phyloP scores from a whole-genome alignment of 2,113 vertebrate species.

The Pseudorasbora parva region DNA sequence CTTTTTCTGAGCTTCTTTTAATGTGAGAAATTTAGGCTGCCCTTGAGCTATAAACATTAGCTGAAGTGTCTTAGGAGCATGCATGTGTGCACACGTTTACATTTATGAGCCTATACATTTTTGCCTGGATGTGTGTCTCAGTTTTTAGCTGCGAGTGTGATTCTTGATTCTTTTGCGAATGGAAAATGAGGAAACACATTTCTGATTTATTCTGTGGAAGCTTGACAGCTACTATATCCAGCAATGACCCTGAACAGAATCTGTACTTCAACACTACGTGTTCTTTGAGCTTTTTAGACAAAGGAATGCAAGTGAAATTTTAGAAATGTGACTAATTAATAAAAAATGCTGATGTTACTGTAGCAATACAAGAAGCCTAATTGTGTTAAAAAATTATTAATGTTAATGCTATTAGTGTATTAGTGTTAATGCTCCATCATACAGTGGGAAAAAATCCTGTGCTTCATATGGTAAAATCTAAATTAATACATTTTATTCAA shows the following conservation, averaged over 20 bases:
- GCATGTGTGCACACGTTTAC: neutral
- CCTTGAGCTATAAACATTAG: constrained; percentile 5
- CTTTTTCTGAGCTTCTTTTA: neutral
- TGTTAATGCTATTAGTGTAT: too few relatives aligned
- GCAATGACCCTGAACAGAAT: neutral
- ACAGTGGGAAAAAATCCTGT: too few relatives aligned
- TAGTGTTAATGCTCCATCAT: too few relatives aligned
- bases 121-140: neutral
- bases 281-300: neutral
- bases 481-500: too few relatives aligned
- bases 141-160: neutral
- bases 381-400: neutral
- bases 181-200: neutral
- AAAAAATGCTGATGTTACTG: neutral
- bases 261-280: neutral
- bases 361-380: neutral
- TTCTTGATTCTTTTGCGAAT: neutral
- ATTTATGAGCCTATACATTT: neutral
- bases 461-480: too few relatives aligned
- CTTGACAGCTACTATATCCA: neutral
- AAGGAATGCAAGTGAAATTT: neutral
- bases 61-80: constrained; percentile 9
- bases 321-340: neutral
- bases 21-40: neutral
- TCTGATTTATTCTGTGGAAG: neutral